These are phyloP conservation scores for Indicator maculatus DNA, from an alignment of 2,113 vertebrate genomes.

Conservation along the genomic window DNA sequence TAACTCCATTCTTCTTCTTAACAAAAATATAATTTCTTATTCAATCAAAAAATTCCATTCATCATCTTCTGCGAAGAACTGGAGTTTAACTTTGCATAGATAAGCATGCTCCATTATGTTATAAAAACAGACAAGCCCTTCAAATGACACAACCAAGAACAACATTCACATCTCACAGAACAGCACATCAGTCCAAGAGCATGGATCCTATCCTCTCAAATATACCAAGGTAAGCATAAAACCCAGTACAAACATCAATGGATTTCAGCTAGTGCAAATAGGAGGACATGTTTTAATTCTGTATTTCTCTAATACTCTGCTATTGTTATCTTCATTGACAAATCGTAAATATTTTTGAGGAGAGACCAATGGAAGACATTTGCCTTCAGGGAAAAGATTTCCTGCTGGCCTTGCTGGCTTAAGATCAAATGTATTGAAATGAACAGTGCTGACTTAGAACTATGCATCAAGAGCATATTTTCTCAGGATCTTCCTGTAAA, in stretches of 20 bases:
- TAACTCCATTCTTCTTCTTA: neutral
- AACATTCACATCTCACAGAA: neutral
- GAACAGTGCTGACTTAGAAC: neutral
- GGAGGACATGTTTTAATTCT: neutral
- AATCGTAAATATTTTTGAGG: neutral
- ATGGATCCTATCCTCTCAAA: neutral
- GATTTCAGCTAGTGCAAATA: neutral
- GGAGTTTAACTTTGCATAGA: conserved; percentile 57
- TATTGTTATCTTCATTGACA: neutral
- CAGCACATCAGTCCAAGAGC: neutral
- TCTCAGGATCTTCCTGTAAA: neutral
- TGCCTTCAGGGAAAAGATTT: conserved; percentile 32
- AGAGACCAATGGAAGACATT: conserved; percentile 20
- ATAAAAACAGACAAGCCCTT: conserved; percentile 3
- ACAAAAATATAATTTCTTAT: neutral
- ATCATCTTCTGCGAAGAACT: conserved; percentile 14
- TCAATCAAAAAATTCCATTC: conserved; percentile 2
- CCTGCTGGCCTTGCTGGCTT: neutral
- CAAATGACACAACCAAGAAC: neutral
- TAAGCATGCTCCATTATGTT: neutral
- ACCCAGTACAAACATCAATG: neutral
- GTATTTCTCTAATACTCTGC: neutral
- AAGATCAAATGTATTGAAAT: neutral
- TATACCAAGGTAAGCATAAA: neutral
- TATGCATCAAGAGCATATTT: neutral